These are phyloP conservation scores for Cephonodes hylas DNA, from an alignment of 2,888 invertebrate species.

Conservation along the genomic window DNA sequence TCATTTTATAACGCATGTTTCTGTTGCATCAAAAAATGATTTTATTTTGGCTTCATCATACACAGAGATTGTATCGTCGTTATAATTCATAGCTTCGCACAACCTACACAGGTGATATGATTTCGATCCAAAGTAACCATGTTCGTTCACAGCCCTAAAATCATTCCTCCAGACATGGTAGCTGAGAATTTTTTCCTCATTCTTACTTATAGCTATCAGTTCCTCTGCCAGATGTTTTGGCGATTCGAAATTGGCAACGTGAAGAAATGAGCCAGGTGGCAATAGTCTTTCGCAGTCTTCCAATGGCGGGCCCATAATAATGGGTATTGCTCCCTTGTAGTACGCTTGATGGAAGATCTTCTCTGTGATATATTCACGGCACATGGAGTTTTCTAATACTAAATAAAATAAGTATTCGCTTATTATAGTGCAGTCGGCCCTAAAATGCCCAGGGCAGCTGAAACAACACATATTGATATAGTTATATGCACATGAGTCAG, in stretches of 20 bases:
- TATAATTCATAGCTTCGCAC: constrained; percentile 86
- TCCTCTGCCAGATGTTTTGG: constrained; percentile 76
- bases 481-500: not conserved
- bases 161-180: constrained; percentile 83
- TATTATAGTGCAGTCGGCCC: constrained; percentile 79
- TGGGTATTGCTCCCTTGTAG: constrained; percentile 82
- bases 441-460: constrained; percentile 84
- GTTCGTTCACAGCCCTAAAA: constrained; percentile 82
- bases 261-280: constrained; percentile 83
- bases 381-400: constrained; percentile 86
- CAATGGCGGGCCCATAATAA: constrained; percentile 82
- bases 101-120: constrained; percentile 83
- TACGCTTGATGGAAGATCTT: constrained; percentile 86
- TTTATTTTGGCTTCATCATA: constrained; percentile 40
- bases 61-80: constrained; percentile 49
- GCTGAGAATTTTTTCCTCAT: constrained; percentile 49
- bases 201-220: constrained; percentile 67
- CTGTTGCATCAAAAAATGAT: constrained; percentile 39
- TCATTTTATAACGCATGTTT: constrained; percentile 16
- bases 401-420: constrained; percentile 84
- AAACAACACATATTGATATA: constrained; percentile 34
- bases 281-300: constrained; percentile 74
- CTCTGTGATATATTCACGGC: constrained; percentile 86
- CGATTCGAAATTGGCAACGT: constrained; percentile 78
- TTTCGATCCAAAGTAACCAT: constrained; percentile 83